Evolutionary conservation across 2,113 vertebrate genomes (phyloP).

Genomic region (Oxyura jamaicensis): DNA sequence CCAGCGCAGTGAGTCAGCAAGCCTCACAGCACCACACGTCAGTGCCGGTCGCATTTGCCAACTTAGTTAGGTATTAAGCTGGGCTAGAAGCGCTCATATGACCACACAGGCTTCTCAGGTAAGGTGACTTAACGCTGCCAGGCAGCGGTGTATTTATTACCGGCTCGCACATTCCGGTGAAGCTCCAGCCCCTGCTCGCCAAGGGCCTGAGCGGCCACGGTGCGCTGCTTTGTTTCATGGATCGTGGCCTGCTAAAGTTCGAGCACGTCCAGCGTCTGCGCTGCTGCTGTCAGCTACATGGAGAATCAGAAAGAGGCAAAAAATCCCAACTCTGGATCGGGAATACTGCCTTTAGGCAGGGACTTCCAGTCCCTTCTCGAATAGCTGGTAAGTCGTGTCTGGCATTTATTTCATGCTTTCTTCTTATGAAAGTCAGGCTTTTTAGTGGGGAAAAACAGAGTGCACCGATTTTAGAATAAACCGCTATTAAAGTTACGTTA

Average conservation of each 20-base stretch:
- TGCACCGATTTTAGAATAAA: not conserved
- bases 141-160: rapidly evolving
- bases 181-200: rapidly evolving
- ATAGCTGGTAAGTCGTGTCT: not conserved
- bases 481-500: not conserved
- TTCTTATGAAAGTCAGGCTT: not conserved
- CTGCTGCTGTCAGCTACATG: not conserved
- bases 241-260: not conserved
- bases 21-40: rapidly evolving
- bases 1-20: not conserved
- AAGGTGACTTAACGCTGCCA: not conserved
- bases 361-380: not conserved
- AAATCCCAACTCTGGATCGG: not conserved
- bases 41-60: rapidly evolving
- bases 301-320: not conserved
- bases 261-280: not conserved
- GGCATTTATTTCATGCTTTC: not conserved
- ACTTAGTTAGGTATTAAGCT: not conserved
- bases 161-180: not conserved
- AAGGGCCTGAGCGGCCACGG: not conserved
- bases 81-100: not conserved
- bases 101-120: not conserved
- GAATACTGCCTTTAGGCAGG: not conserved
- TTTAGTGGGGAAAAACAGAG: not conserved
- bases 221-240: rapidly evolving